Conservation (phyloP, 1,140 invertebrate genomes). For the Zeugodacus cucurbitae region DNA sequence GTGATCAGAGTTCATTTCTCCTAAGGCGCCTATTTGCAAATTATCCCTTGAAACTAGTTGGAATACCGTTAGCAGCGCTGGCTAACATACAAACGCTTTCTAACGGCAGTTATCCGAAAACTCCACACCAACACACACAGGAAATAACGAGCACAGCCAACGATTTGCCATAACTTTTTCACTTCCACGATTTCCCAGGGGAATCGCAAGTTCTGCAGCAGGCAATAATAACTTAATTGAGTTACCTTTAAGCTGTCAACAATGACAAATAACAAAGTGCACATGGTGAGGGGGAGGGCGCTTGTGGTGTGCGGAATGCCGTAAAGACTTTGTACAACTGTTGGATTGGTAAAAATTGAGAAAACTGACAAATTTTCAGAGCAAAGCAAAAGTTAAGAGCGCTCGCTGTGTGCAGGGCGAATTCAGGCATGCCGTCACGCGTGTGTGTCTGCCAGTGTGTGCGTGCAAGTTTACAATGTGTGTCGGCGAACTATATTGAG, state of each 20-base stretch:
- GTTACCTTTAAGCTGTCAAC: conserved; percentile 43
- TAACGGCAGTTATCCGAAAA: not conserved
- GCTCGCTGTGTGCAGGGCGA: not conserved
- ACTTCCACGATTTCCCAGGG: not conserved
- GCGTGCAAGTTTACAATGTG: not conserved
- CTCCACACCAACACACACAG: not conserved
- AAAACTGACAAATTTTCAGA: not conserved
- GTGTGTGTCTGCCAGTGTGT: not conserved
- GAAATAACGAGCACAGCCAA: not conserved
- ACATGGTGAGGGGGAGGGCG: not conserved
- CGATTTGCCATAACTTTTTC: conserved; percentile 35
- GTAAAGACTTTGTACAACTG: not conserved
- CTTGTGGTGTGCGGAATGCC: not conserved
- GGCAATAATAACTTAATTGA: conserved; percentile 43
- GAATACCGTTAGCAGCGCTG: not conserved
- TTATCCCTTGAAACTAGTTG: too few species aligned
- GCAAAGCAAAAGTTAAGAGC: not conserved
- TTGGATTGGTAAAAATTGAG: not conserved
- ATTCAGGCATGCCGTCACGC: not conserved
- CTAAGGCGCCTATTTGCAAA: too few species aligned
- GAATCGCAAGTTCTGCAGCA: not conserved
- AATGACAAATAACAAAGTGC: conserved; percentile 29
- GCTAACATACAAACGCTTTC: not conserved
- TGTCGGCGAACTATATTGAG: not conserved
- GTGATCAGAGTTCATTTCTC: too few species aligned